Base-by-base conservation (phyloP, 1,140 invertebrate genomes). In the Oryctes rhinoceros region DNA sequence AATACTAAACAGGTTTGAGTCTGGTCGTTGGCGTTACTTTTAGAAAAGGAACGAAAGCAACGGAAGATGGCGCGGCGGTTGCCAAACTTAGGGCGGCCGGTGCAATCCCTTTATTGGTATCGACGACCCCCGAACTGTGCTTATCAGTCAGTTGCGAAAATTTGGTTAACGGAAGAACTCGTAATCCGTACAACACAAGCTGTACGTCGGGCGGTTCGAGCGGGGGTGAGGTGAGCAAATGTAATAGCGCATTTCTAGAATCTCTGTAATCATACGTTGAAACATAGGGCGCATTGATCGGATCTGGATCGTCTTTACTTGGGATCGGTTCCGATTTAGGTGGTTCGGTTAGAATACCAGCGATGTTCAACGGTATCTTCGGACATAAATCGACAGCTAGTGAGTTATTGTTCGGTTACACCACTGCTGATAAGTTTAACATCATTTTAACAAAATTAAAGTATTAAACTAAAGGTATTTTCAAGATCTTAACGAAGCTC, bases 281-380 rank as follows among this genome's bases (percentile, higher is more conserved):
- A n/a, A n/a, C n/a, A n/a, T n/a, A 78, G 71, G 74, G 15, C 48
- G 78, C 47, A 2, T 44, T 82, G 4, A 62, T 80, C 35, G 35
- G 71, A 15, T 49, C 67, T 9, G 62, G 49, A 37, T 59, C 65
- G n/a, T 80, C 49, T n/a, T 47, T 79, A 77, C 20, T 80, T 13
- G 81, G 81, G 71, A 74, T 76, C 82, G 86, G 85, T 18, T 95
- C 95, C 1, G 98, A 99, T 88, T 97, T 99, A 84, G 98, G 97
- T 20, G 98, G 98, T 0, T 98, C 96, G 5, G 95, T 96, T 67
- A 91, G 98, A 71, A 97, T 99, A 90, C 98, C 98, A 3, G 92
- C 96, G 1, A 97, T 97, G 84, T 98, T 96, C 87, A 98, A 96
- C 89, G 98, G 98, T 62, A 90, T 99, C 74, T 99, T 95, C 89